Base-by-base conservation (phyloP, 2,888 invertebrate species). In the Megamerina dolium region DNA sequence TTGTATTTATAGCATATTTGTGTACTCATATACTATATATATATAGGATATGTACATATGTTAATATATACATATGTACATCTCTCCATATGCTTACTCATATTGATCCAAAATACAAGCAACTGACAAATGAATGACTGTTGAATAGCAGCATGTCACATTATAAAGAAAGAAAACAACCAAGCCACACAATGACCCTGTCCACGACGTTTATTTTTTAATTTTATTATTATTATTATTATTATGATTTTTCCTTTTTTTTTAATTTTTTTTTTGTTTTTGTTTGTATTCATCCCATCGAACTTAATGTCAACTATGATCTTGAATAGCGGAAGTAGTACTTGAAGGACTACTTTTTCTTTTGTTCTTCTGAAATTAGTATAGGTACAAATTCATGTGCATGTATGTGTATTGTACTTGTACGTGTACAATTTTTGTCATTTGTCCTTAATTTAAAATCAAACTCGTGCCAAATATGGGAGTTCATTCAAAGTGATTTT, bases 101-200 rank as follows among this genome's bases (percentile, higher is more conserved):
- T n/a, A n/a, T n/a, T n/a, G n/a, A n/a, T n/a, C n/a, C n/a, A n/a
- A n/a, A n/a, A n/a, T n/a, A n/a, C n/a, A n/a, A n/a, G n/a, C n/a
- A n/a, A n/a, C n/a, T n/a, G n/a, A n/a, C n/a, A n/a, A n/a, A n/a
- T n/a, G n/a, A n/a, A n/a, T n/a, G n/a, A n/a, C n/a, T n/a, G n/a
- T n/a, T n/a, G n/a, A n/a, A n/a, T n/a, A n/a, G n/a, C n/a, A n/a
- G 52, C 42, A 45, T 46, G 53, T 53, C 55, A 56, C 55, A 56
- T 48, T 20, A 45, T 50, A 46, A 49, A 46, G 54, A 55, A 49
- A 52, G 20, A 32, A 17, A n/a, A 13, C 30, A 36, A 30, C 14
- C 36, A 30, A 36, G 23, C 32, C 40, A 23, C 36, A 18, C 30
- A 41, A 30, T 36, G 23, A 34, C 31, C 34, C 33, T 9, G 37